Conservation (phyloP, 2,113 vertebrate species). For the Mystacornis crossleyi region DNA sequence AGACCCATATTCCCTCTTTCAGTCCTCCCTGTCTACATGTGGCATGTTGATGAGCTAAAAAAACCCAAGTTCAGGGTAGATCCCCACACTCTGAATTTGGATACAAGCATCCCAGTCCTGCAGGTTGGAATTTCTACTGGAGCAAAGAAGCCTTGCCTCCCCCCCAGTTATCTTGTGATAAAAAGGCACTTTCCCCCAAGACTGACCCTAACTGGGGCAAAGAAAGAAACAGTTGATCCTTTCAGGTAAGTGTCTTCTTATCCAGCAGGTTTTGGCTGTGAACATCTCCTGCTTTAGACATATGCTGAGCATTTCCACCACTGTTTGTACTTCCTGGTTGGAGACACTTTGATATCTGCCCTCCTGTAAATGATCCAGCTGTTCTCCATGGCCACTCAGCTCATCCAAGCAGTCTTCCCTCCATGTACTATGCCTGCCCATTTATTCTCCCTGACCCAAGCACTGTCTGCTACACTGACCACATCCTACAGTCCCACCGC, state of each 20-base stretch:
- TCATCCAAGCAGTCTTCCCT: neutral
- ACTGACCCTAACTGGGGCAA: neutral
- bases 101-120: neutral
- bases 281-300: neutral
- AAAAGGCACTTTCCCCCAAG: neutral
- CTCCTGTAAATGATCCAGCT: neutral
- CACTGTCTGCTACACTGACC: neutral
- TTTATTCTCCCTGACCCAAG: neutral
- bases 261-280: neutral
- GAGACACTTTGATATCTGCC: neutral
- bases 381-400: neutral
- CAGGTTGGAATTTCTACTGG: neutral
- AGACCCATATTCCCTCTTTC: neutral
- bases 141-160: neutral
- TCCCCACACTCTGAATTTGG: neutral
- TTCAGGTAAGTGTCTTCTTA: neutral
- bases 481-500: neutral
- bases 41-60: neutral
- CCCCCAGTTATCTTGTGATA: fast-evolving
- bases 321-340: neutral
- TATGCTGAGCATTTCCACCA: neutral
- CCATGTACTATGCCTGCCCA: neutral
- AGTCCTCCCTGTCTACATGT: neutral
- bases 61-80: fast-evolving
- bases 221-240: neutral